Base-by-base conservation (phyloP, 2,888 invertebrate genomes). In the Epinotia nisella region DNA sequence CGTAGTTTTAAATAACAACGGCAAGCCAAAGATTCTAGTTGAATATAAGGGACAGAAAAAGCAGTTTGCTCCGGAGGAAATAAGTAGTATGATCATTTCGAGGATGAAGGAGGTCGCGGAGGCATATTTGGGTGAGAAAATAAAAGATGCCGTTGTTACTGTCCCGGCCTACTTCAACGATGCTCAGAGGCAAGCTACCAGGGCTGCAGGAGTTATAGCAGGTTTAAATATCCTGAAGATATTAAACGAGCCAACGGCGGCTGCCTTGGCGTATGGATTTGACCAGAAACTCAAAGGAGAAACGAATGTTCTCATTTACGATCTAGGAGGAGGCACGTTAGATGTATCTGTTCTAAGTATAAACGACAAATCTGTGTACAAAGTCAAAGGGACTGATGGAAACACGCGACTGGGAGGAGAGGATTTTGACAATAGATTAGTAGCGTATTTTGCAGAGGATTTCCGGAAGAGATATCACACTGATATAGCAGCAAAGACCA, bases 111-210 rank as follows among this genome's bases (percentile, higher is more conserved):
- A 88, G 77, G 75, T 85, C 0, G 90, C 90, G 4, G 90, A 91
- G 74, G 76, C 74, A 17, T 85, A 86, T 79, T 76, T 91, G 41
- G 85, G 84, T n/a, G 75, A 67, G 58, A 81, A 80, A 74, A 87
- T 91, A 0, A 81, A 85, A 24, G 85, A 86, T 45, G 91, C 90
- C 0, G 91, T 92, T 21, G 83, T 92, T 2, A 90, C 91, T 1
- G 91, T 91, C 7, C 91, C 91, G 0, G 89, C 90, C 51, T 89
- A 90, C 78, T 91, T 91, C 75, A 90, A 84, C 61, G 87, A 90
- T 69, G 78, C 86, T 0, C 91, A 92, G 68, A 82, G 91, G 0
- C 87, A 89, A 67, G 89, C 90, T 0, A 90, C 89, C 2, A 85
- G 81, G 69, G 74, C 81, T 0, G 91, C 91, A 3, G 91, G 85